These are phyloP conservation scores for Cyprinella venusta DNA, from an alignment of 2,797 vertebrate genomes.

Conservation along the genomic window DNA sequence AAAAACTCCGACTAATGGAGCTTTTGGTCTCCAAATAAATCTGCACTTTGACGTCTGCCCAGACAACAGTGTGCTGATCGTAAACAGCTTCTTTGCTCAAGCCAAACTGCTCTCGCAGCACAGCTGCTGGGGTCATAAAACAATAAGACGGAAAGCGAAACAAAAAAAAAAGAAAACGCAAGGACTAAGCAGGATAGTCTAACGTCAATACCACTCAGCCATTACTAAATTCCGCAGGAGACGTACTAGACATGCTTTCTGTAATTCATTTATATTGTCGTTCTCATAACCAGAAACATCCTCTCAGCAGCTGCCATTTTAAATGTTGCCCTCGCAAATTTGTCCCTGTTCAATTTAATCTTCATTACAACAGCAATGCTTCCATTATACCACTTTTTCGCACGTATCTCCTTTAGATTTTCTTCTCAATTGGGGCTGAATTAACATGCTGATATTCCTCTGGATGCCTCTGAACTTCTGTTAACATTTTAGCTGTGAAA, in stretches of 20 bases:
- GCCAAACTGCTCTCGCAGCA: conserved; percentile 48
- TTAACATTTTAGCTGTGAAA: conserved; percentile 32
- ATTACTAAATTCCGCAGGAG: conserved; percentile 30
- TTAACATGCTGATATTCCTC: conserved; percentile 29
- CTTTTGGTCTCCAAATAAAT: conserved; percentile 81
- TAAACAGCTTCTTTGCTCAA: conserved; percentile 51
- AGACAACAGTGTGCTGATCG: conserved; percentile 71
- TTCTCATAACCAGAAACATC: conserved; percentile 35
- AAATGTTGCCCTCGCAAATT: conserved; percentile 36
- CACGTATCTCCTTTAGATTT: conserved; percentile 19
- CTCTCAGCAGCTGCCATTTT: conserved; percentile 49
- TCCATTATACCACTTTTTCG: conserved; percentile 44
- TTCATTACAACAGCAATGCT: conserved; percentile 39
- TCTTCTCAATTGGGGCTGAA: conserved; percentile 47
- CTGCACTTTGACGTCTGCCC: conserved; percentile 75
- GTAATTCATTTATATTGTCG: conserved; percentile 40
- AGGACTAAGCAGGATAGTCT: conserved; percentile 41
- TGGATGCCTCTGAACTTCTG: conserved; percentile 3
- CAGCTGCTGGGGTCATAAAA: conserved; percentile 47
- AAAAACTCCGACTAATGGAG: conserved; percentile 80
- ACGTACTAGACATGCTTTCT: conserved; percentile 1
- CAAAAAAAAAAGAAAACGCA: conserved; percentile 25
- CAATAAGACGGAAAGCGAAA: conserved; percentile 47
- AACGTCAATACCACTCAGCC: conserved; percentile 25
- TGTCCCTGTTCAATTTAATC: conserved; percentile 49